Conservation (phyloP, 2,888 invertebrate species). For the Tortricodes alternella region DNA sequence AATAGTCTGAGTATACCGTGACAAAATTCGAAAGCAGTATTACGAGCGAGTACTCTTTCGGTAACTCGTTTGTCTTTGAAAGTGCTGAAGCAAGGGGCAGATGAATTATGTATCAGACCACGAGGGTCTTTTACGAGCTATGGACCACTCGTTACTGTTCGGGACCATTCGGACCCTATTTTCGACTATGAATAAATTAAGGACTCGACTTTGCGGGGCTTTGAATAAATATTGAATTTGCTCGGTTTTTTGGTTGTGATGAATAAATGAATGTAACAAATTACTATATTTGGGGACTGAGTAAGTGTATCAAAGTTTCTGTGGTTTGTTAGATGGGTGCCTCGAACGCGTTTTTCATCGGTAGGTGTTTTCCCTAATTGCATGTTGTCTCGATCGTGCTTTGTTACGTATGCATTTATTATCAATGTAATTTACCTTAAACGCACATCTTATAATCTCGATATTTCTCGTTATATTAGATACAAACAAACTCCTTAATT, state of each 20-base stretch:
- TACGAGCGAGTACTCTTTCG: slow-evolving; percentile 5
- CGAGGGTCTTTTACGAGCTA: slow-evolving; percentile 32
- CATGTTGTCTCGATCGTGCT: too few relatives aligned
- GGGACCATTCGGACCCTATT: slow-evolving; percentile 54
- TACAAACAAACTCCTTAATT: too few relatives aligned
- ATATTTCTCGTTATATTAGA: too few relatives aligned
- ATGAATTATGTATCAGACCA: slow-evolving; percentile 52
- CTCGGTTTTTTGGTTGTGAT: not conserved
- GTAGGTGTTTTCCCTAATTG: too few relatives aligned
- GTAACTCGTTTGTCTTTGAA: not conserved
- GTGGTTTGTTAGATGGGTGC: too few relatives aligned
- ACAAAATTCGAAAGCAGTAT: too few relatives aligned
- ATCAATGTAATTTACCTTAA: too few relatives aligned
- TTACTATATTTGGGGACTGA: not conserved
- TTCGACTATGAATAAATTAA: slow-evolving; percentile 62
- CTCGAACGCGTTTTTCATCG: too few relatives aligned
- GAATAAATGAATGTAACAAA: not conserved
- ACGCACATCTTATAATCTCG: too few relatives aligned
- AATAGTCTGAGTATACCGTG: too few relatives aligned
- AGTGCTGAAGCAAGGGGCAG: slow-evolving; percentile 41
- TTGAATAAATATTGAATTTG: slow-evolving; percentile 17
- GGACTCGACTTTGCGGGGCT: slow-evolving; percentile 19
- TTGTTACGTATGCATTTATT: too few relatives aligned
- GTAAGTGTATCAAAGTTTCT: too few relatives aligned
- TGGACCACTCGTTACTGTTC: slow-evolving; percentile 33